Evolutionary conservation across 2,888 invertebrate genomes (phyloP), one percentile per base, ranked within the genome.

Genomic region (Diachrysia chrysitis): DNA sequence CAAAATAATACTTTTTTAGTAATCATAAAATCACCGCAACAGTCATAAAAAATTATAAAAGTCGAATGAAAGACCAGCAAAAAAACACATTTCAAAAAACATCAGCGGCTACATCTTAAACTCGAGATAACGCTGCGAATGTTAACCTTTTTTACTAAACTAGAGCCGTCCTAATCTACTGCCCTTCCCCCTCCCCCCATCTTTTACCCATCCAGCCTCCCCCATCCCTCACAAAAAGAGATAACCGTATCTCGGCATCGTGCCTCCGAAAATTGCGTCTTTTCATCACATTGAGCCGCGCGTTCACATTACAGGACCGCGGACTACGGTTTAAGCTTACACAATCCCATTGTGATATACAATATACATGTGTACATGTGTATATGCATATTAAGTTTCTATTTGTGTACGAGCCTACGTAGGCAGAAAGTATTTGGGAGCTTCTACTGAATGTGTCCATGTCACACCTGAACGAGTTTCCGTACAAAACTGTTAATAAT

Each of bases 231-330:
- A 78, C 75, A 63, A 70, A 66, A 32, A 66, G 63, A 74, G 67
- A 75, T 78, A 58, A 29, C 48, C 19, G 42, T 75, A 79, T 76
- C 79, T 60, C 54, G 65, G 51, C 71, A 58, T 74, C 75, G 54
- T 35, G 53, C 54, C 54, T 69, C 69, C 76, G 75, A 81, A 81
- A 84, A 82, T 83, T 81, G 79, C 79, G 82, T 74, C 74, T 79
- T 81, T 85, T 83, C 79, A 78, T 81, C 78, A 81, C 59, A 60
- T 59, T 19, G 61, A 69, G 65, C 37, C 63, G 63, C 66, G 21
- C 32, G 53, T 54, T 25, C 48, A 35, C 62, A 21, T 63, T 42
- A 60, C 54, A 42, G n/a, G 54, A 42, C 19, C 53, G 32, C 57
- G 21, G 21, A 42, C 5, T 51, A 29, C n/a, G 35, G 48, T 56